Percentiles rank a stretch among this genome's conserved stretches.
Evolutionary conservation across 2,113 vertebrate species (phyloP).

Genomic region (Isichthys henryi): DNA sequence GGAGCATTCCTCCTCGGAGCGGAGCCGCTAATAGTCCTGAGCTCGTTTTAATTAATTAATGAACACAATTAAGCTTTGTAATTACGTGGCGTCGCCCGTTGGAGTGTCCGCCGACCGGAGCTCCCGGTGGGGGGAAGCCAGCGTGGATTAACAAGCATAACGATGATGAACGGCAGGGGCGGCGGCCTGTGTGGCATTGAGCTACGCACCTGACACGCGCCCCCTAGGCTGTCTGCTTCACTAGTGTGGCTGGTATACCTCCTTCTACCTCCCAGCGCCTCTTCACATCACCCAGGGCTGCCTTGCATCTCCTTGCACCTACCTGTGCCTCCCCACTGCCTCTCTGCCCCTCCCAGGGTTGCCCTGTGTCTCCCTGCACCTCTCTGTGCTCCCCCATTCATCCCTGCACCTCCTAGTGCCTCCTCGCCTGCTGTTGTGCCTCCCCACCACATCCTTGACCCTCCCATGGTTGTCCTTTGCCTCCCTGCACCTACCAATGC

Average conservation of each 20-base stretch:
- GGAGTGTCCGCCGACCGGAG: not conserved
- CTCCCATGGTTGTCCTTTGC: not conserved
- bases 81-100: not conserved
- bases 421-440: too few relatives aligned
- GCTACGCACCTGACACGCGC: not conserved
- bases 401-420: not conserved
- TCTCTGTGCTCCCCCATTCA: not conserved
- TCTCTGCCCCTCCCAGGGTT: not conserved
- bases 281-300: not conserved
- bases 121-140: not conserved
- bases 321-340: not conserved
- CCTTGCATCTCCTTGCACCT: not conserved
- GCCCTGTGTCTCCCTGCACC: not conserved
- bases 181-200: not conserved
- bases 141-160: not conserved
- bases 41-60: conserved; percentile 15
- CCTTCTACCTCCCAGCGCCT: not conserved
- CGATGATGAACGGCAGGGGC: not conserved
- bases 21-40: not conserved
- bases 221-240: not conserved
- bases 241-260: not conserved
- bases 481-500: not conserved
- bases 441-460: not conserved
- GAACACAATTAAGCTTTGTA: conserved; percentile 15
- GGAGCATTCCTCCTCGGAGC: not conserved